These are phyloP conservation scores for Heterocephalus glaber DNA, from an alignment of 2,113 vertebrate genomes.

Conservation along the genomic window DNA sequence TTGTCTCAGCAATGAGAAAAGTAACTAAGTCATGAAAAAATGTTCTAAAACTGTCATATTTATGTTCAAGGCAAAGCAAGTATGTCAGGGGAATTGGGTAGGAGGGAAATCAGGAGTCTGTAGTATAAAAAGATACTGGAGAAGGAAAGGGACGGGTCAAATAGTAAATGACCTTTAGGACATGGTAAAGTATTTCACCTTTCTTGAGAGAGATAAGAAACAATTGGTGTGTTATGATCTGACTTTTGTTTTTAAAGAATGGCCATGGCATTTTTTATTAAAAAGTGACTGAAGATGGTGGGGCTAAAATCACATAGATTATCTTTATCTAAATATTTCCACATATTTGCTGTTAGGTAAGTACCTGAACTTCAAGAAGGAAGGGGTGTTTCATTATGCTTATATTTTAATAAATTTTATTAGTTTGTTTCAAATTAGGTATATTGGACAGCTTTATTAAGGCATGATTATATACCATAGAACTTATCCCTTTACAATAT, in stretches of 20 bases:
- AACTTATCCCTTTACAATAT: too few relatives aligned
- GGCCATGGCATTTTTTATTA: background rate
- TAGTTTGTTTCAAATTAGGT: background rate
- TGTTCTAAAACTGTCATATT: background rate
- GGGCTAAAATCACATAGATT: background rate
- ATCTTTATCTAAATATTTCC: background rate
- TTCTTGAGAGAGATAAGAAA: background rate
- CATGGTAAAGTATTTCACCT: background rate
- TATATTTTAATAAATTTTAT: background rate
- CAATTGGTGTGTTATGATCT: background rate
- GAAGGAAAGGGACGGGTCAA: background rate
- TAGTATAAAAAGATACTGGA: background rate
- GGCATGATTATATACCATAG: too few relatives aligned
- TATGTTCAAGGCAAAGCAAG: background rate
- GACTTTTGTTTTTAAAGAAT: background rate
- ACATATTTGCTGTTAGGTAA: background rate
- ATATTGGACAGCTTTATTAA: background rate
- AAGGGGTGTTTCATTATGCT: background rate
- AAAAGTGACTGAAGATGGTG: background rate
- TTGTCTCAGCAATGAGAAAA: too few relatives aligned
- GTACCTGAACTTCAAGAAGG: background rate
- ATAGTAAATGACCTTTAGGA: background rate
- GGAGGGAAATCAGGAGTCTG: background rate
- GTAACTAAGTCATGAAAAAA: too few relatives aligned
- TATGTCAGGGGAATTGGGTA: background rate